Conservation (phyloP, 2,113 vertebrate species). For the Hyperopisus bebe region DNA sequence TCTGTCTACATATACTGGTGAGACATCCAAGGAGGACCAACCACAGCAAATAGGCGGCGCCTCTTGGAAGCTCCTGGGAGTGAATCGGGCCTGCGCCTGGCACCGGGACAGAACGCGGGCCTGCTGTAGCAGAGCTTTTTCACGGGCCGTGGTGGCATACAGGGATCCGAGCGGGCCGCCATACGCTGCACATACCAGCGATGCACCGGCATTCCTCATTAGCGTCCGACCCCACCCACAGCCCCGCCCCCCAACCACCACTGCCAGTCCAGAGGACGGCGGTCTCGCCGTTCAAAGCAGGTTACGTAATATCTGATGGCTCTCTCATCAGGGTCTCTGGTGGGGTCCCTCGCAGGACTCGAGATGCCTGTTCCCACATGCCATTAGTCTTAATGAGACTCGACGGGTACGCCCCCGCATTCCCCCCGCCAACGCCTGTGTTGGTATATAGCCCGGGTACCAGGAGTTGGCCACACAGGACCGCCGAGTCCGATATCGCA, state of each 20-base stretch:
- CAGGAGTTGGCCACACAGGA: background rate
- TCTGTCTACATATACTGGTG: background rate
- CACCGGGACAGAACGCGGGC: background rate
- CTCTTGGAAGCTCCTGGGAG: background rate
- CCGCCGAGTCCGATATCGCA: background rate
- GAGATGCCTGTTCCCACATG: conserved; percentile 46
- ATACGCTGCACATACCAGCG: background rate
- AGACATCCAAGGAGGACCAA: background rate
- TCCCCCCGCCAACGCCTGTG: background rate
- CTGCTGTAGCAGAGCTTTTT: background rate
- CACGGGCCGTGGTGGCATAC: background rate
- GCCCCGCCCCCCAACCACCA: background rate
- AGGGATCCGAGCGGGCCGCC: background rate
- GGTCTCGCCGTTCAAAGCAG: conserved; percentile 51
- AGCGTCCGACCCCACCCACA: conserved; percentile 37
- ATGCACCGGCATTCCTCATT: conserved; percentile 57
- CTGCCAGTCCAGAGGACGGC: conserved; percentile 6
- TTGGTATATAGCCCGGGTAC: background rate
- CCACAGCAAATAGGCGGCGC: background rate
- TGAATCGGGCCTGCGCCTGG: background rate
- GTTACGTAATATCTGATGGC: conserved; percentile 48
- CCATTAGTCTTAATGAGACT: conserved; percentile 24
- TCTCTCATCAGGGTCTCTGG: conserved; percentile 54
- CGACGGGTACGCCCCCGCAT: background rate
- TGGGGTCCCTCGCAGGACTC: conserved; percentile 54